Conservation (phyloP, 2,113 vertebrate species). For the Centropus bengalensis region DNA sequence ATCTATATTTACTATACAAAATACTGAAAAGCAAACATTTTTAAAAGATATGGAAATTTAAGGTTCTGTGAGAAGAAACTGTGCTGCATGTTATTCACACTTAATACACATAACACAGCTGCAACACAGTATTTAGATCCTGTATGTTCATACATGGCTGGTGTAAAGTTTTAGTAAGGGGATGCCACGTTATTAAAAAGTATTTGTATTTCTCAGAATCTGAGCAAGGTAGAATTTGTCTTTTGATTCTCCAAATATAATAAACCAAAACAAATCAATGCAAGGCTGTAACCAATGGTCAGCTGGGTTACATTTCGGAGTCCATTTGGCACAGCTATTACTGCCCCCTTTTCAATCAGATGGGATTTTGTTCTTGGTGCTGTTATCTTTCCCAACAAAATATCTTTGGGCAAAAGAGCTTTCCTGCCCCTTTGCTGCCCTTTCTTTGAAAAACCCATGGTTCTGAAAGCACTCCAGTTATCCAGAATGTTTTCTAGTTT, state of each 20-base stretch:
- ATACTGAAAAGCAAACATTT: constrained; percentile 57
- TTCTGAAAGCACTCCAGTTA: not conserved
- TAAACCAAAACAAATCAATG: not conserved
- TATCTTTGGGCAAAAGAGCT: not conserved
- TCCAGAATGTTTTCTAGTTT: not conserved
- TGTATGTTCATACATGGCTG: constrained; percentile 41
- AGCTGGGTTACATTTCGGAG: not conserved
- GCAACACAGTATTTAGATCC: constrained; percentile 54
- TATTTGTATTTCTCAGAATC: constrained; percentile 14
- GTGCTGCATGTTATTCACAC: constrained; percentile 71
- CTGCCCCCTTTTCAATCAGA: not conserved
- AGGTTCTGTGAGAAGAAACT: constrained; percentile 63
- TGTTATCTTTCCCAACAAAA: constrained; percentile 12
- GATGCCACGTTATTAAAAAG: constrained; percentile 57
- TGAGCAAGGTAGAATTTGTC: constrained; percentile 3
- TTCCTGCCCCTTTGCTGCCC: not conserved
- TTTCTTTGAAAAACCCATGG: not conserved
- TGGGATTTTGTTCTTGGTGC: not conserved
- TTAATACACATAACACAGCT: constrained; percentile 64
- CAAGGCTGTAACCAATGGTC: not conserved
- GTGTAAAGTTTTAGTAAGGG: constrained; percentile 10
- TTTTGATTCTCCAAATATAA: not conserved
- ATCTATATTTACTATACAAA: constrained; percentile 82
- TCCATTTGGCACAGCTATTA: not conserved
- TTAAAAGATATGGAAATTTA: constrained; percentile 57